Percentiles rank a stretch among this genome's conserved stretches.
Conservation (phyloP, 2,797 vertebrate genomes). For the Coracias cyanogaster region DNA sequence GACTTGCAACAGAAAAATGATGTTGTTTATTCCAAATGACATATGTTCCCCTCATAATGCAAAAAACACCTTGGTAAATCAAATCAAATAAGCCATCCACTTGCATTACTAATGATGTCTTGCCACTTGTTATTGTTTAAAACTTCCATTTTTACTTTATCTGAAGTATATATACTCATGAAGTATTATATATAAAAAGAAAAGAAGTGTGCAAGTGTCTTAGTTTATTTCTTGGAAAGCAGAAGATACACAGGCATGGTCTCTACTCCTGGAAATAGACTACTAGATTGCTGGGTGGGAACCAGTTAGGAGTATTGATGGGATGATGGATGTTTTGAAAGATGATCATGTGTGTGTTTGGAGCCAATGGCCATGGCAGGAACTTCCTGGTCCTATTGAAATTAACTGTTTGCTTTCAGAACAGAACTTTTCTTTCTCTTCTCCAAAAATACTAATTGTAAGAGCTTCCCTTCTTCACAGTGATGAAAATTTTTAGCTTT, state of each 20-base stretch:
- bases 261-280: background rate
- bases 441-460: background rate
- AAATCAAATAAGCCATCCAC: background rate
- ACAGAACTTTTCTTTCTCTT: background rate
- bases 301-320: background rate
- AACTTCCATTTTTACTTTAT: background rate
- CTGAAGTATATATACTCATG: no score
- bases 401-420: background rate
- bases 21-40: background rate
- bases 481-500: background rate
- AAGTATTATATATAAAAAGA: background rate
- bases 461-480: background rate
- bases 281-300: background rate
- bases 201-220: background rate
- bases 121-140: background rate
- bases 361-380: background rate
- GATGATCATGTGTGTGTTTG: background rate
- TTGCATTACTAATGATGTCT: background rate
- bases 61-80: background rate
- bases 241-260: accelerated
- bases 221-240: background rate
- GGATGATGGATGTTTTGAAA: background rate
- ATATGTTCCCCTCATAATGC: background rate
- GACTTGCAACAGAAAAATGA: background rate
- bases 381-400: background rate